phyloP scores from a whole-genome alignment of 2,888 invertebrate species.

The Lithophane leautieri region DNA sequence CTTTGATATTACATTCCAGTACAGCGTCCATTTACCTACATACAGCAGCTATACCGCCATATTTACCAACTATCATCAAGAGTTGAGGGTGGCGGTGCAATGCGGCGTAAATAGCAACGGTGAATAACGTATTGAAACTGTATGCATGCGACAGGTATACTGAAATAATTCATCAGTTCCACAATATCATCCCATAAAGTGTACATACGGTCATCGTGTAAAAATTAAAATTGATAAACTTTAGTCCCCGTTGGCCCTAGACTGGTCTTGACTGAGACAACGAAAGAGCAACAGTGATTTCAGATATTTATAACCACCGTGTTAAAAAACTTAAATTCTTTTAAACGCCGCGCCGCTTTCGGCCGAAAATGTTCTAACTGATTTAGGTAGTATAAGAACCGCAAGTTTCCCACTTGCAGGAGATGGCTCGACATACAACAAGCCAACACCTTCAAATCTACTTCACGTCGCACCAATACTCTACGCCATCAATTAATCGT shows the following conservation, averaged over 20 bases:
- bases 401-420: not conserved
- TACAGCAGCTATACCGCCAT: not conserved
- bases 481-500: constrained; percentile 1
- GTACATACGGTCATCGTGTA: no score
- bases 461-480: not conserved
- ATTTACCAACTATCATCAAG: constrained; percentile 31
- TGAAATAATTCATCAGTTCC: not conserved
- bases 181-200: not conserved
- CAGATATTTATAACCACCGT: not conserved
- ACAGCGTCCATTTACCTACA: not conserved
- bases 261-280: not conserved
- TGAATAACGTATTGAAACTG: not conserved
- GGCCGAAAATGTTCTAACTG: not conserved
- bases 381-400: not conserved
- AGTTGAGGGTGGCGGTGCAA: not conserved
- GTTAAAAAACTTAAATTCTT: not conserved
- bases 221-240: not conserved
- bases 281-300: no score
- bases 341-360: not conserved
- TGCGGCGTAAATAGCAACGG: constrained; percentile 1
- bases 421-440: not conserved
- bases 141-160: no score
- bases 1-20: not conserved
- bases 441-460: not conserved
- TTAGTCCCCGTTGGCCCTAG: not conserved